Evolutionary conservation across 2,888 invertebrate species (phyloP), one percentile per base, ranked within the genome.

Genomic region (Linyphia triangularis): DNA sequence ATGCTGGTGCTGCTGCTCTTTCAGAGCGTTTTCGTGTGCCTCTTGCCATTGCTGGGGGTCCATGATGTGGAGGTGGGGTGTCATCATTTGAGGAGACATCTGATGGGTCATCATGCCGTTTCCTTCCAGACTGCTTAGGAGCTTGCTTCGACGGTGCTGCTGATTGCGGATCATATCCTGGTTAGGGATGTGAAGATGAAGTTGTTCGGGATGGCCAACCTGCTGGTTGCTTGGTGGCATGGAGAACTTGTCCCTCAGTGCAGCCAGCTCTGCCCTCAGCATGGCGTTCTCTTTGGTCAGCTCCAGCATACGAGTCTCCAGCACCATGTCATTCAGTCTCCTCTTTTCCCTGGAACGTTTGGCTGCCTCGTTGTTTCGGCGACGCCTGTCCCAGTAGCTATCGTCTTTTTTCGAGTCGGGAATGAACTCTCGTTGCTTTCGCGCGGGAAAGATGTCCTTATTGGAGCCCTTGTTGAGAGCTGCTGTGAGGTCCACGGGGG

Each of bases 391-490:
- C 99, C 99, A 99, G 93, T 99, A 99, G 92, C 96, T 97, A 92
- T 98, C 97, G 92, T 99, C 98, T 93, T 99, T 99, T 93, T 98
- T 98, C 93, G 95, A 97, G 92, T 98, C 98, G 0, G 98, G 98
- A 90, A 98, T 98, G 93, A 99, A 98, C 93, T 98, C 98, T 16
- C 99, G 94, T 92, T 98, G 98, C 92, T 98, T 98, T 91, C 98
- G 95, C 0, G 90, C 65, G 0, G 89, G 88, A 22, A 90, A 90
- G 26, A 89, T 75, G 19, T 90, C 90, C 22, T 88, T 83, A 1
- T n/a, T n/a, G n/a, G 16, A 13, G 7, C 30, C 30, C 43, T 90
- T 89, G 1, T 37, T 40, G 13, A 81, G 57, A 0, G 82, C 40
- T 5, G 89, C 70, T 0, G 89, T 89, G 10, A 89, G 69, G 26